A percentile compares a stretch with the other conserved stretches of the same genome.
phyloP scores from a whole-genome alignment of 2,888 invertebrate genomes.

The Archips crataeganus region DNA sequence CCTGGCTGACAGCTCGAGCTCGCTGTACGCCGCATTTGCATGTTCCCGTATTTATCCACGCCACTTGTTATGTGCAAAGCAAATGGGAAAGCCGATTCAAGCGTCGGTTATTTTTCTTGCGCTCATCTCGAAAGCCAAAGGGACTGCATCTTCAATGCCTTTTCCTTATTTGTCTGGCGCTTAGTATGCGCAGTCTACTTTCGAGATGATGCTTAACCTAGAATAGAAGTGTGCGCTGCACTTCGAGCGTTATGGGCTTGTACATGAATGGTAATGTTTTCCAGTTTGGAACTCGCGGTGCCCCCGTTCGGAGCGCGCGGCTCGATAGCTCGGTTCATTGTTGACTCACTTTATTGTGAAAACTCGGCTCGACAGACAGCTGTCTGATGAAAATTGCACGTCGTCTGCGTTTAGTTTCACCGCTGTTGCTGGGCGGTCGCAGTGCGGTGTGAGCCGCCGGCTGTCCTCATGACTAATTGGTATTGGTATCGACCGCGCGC shows the following conservation, averaged over 20 bases:
- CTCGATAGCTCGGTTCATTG: conserved; percentile 57
- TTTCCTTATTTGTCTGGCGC: conserved; percentile 63
- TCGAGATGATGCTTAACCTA: conserved; percentile 68
- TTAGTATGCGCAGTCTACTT: conserved; percentile 65
- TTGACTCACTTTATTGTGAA: conserved; percentile 60
- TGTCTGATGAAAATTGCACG: conserved; percentile 58
- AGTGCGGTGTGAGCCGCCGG: conserved; percentile 63
- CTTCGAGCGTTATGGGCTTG: conserved; percentile 48
- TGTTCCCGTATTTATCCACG: conserved; percentile 15
- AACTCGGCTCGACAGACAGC: conserved; percentile 54
- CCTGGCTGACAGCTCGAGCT: neutral
- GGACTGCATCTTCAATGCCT: conserved; percentile 57
- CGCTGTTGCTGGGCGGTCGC: conserved; percentile 50
- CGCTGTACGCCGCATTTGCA: conserved; percentile 10
- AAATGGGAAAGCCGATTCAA: conserved; percentile 35
- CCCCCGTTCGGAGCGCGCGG: conserved; percentile 47
- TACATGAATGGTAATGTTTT: conserved; percentile 20
- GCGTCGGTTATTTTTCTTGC: conserved; percentile 36
- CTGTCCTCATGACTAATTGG: conserved; percentile 66
- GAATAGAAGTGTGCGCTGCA: conserved; percentile 52
- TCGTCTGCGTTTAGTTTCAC: conserved; percentile 54
- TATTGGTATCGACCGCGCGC: conserved; percentile 42
- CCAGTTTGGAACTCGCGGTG: neutral
- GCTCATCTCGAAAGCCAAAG: conserved; percentile 45
- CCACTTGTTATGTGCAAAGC: conserved; percentile 35